These are phyloP conservation scores for Mythimna lalbum DNA, from an alignment of 2,888 invertebrate genomes.

Conservation along the genomic window DNA sequence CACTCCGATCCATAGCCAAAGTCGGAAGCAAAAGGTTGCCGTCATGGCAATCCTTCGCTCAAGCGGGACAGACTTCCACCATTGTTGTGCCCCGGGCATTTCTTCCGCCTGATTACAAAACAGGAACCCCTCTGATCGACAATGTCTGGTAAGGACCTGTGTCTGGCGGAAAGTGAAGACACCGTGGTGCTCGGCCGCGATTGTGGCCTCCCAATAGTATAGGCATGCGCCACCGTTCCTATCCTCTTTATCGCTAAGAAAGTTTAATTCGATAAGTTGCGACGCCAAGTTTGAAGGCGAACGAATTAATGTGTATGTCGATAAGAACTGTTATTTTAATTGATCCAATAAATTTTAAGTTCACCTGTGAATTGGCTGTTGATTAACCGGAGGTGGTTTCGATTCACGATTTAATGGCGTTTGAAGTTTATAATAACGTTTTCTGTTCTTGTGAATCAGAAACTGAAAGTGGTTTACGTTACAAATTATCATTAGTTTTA, in stretches of 20 bases:
- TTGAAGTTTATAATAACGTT: conserved; percentile 40
- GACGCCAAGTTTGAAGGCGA: conserved; percentile 38
- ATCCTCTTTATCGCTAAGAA: conserved; percentile 55
- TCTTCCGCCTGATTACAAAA: no score
- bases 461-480: conserved; percentile 8
- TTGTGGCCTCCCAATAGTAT: conserved; percentile 16
- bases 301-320: conserved; percentile 62
- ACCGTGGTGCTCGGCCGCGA: no score
- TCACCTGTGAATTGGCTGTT: conserved; percentile 62
- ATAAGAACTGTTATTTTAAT: conserved; percentile 64
- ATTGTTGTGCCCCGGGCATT: no score
- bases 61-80: no score
- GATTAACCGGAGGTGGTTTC: conserved; percentile 38
- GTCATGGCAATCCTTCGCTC: no score
- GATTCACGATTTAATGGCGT: conserved; percentile 35
- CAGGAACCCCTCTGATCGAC: no score
- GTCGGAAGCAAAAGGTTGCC: no score
- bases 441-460: conserved; percentile 28
- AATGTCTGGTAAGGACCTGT: no score
- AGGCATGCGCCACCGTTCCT: conserved; percentile 26
- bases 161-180: no score
- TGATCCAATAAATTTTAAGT: conserved; percentile 63
- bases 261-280: conserved; percentile 65
- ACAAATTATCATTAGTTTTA: conserved; percentile 6
- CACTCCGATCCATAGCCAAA: no score